Percentiles rank a stretch among this genome's conserved stretches.
Conservation (phyloP, 2,113 vertebrate genomes). For the Apteryx owenii region DNA sequence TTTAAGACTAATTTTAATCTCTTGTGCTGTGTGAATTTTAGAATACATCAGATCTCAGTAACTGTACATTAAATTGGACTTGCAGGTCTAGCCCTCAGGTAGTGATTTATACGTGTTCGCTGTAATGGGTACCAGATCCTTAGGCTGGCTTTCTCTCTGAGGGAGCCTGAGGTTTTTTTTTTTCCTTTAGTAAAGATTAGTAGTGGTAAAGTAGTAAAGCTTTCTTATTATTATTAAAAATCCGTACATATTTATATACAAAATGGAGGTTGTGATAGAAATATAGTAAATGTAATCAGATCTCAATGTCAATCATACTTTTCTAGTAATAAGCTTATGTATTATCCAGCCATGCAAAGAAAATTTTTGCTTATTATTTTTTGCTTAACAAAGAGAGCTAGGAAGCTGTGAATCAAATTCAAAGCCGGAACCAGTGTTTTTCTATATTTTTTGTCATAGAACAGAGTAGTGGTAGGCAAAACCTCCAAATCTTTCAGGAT, state of each 20-base stretch:
- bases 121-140: background rate
- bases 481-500: background rate
- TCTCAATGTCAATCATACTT: background rate
- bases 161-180: background rate
- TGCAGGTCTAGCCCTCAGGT: background rate
- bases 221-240: background rate
- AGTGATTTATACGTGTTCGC: background rate
- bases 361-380: background rate
- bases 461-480: background rate
- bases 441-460: background rate
- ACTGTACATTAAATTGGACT: background rate
- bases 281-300: background rate
- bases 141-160: background rate
- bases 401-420: background rate
- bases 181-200: background rate
- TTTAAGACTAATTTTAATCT: conserved; percentile 4
- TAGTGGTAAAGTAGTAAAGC: background rate
- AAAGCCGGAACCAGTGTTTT: background rate
- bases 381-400: background rate
- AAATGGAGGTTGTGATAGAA: background rate
- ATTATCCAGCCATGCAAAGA: background rate
- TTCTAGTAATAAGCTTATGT: background rate
- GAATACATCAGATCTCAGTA: background rate
- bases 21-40: conserved; percentile 24
- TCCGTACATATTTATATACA: background rate